Evolutionary conservation across 2,113 vertebrate species (phyloP), one percentile per base, ranked within the genome.

Genomic region (Barbus barbus): DNA sequence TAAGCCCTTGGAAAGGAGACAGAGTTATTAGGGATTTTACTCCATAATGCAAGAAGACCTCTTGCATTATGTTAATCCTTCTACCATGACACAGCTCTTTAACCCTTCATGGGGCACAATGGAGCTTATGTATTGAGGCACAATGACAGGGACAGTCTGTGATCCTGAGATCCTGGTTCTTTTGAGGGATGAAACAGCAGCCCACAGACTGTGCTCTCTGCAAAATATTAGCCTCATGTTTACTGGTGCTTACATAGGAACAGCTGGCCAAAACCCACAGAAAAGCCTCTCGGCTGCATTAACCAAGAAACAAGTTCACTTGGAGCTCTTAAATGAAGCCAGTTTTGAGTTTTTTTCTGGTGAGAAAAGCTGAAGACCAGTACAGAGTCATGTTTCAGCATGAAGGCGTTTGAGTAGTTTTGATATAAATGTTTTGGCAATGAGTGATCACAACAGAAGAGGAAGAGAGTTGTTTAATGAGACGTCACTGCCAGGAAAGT

Each of bases 11-110:
- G 7, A 20, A 75, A 48, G 41, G 72, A 74, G 69, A 69, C 65
- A 73, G n/a, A 13, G 7, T 20, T 75, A 51, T 75, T 24, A 77
- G 48, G 63, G 76, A 56, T 48, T 36, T 69, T 56, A 69, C 71
- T 73, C 60, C 33, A 80, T 84, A 8, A 67, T 38, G 46, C 7
- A 2, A 67, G 5, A 75, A 53, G 36, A 36, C 53, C 61, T 71
- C 31, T 41, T 61, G 77, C 82, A 61, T 76, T 77, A 13, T 58
- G 82, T 58, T 84, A 58, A 84, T 76, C 82, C 82, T 41, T 56
- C 18, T 48, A 86, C 77, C 33, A 78, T 78, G 46, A 38, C 60
- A 76, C 81, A 80, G 33, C n/a, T n/a, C 63, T 83, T 81, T 69
- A 86, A 86, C 58, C 58, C 82, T 81, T 81, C 31, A 38, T 41